These are phyloP conservation scores for Meloe dianella DNA, from an alignment of 2,888 invertebrate genomes.

Conservation along the genomic window DNA sequence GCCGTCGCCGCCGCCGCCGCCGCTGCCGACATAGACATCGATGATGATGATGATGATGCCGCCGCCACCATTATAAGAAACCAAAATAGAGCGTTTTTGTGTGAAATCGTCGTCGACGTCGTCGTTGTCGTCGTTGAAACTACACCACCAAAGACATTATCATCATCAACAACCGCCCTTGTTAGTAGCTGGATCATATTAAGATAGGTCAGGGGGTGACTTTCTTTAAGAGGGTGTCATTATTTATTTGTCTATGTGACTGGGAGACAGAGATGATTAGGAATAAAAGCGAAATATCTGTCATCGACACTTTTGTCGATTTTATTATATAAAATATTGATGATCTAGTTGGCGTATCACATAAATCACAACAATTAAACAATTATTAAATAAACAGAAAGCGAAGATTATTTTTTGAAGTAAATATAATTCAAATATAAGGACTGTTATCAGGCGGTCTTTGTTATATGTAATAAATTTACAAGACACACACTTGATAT, in stretches of 20 bases:
- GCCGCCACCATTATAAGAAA: slow-evolving; percentile 45
- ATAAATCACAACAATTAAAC: neutral
- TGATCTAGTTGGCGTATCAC: neutral
- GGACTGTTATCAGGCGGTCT: neutral
- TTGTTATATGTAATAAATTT: slow-evolving; percentile 10
- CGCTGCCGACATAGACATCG: no score
- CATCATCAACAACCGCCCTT: neutral
- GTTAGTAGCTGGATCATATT: neutral
- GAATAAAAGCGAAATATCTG: neutral
- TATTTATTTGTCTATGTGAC: neutral
- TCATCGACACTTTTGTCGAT: neutral
- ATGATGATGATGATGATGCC: slow-evolving; percentile 27
- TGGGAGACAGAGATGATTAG: no score
- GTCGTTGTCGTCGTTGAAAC: slow-evolving; percentile 34
- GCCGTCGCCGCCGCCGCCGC: neutral
- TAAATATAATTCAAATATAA: no score
- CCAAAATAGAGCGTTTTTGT: slow-evolving; percentile 57
- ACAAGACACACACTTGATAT: slow-evolving; percentile 43
- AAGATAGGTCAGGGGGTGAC: neutral
- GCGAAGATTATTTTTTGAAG: no score
- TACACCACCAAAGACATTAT: slow-evolving; percentile 6
- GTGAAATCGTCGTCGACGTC: slow-evolving; percentile 1
- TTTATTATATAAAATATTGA: no score
- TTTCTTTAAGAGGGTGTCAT: neutral
- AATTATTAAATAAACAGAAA: no score